These are phyloP conservation scores for Aptenodytes forsteri DNA, from an alignment of 2,113 vertebrate species.

Conservation along the genomic window DNA sequence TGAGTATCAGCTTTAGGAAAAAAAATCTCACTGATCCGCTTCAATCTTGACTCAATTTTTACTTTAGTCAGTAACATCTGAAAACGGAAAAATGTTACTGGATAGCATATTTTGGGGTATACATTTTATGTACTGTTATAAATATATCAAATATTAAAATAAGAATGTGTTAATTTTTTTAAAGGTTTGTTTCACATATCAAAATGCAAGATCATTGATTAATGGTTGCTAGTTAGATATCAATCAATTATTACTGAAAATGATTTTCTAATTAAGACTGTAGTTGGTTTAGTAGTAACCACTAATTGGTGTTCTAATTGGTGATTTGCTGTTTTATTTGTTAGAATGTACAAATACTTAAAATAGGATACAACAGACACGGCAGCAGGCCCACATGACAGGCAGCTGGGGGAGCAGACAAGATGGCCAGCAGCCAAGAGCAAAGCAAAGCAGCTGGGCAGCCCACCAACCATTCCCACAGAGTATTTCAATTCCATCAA, in stretches of 20 bases:
- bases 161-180: neutral
- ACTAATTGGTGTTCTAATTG: constrained; percentile 56
- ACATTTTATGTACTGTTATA: neutral
- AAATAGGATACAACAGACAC: constrained; percentile 15
- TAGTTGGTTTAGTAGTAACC: neutral
- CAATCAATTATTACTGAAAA: constrained; percentile 39
- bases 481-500: constrained; percentile 10
- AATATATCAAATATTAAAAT: neutral
- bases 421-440: constrained; percentile 57
- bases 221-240: neutral
- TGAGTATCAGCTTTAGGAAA: neutral
- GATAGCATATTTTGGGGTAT: neutral
- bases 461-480: constrained; percentile 61
- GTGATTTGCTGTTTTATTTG: constrained; percentile 49
- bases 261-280: constrained; percentile 27
- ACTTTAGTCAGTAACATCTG: neutral
- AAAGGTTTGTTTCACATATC: neutral
- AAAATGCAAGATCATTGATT: neutral
- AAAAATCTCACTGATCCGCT: neutral
- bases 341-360: constrained; percentile 43
- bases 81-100: neutral
- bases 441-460: constrained; percentile 58
- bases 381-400: constrained; percentile 50
- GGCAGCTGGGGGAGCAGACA: constrained; percentile 56
- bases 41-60: neutral